Percentiles rank a stretch among this genome's conserved stretches.
Conservation (phyloP, 2,113 vertebrate species). For the Hirundichthys speculiger region DNA sequence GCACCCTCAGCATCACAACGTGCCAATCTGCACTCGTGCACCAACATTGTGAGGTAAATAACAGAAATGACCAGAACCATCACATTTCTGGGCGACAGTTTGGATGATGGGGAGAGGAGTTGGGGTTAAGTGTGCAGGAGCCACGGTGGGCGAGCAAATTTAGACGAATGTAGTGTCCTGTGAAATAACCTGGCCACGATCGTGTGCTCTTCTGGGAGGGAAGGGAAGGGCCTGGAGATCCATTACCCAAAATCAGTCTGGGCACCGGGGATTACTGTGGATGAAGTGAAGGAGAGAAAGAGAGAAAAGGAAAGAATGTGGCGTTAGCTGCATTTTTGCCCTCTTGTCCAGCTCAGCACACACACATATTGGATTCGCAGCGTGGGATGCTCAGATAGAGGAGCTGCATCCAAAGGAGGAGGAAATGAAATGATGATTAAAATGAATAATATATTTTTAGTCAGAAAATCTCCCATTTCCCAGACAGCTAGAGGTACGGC, state of each 20-base stretch:
- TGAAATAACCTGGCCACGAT: background rate
- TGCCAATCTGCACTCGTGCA: background rate
- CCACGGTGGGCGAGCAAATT: background rate
- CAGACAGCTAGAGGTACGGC: too few species aligned
- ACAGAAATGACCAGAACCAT: background rate
- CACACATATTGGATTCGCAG: slow-evolving; percentile 27
- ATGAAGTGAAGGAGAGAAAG: slow-evolving; percentile 43
- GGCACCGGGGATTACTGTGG: slow-evolving; percentile 62
- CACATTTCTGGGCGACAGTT: background rate
- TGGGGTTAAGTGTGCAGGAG: background rate
- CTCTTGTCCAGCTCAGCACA: slow-evolving; percentile 40
- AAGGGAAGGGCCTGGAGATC: slow-evolving; percentile 54
- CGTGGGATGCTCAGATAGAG: too few species aligned
- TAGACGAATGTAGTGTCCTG: slow-evolving; percentile 14
- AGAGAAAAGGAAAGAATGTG: slow-evolving; percentile 39
- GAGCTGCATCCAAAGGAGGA: too few species aligned
- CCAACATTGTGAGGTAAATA: background rate
- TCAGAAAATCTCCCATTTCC: too few species aligned
- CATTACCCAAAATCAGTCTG: slow-evolving; percentile 66
- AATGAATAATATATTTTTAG: too few species aligned
- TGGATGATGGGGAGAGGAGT: background rate
- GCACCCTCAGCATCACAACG: slow-evolving; percentile 39
- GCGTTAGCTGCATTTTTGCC: slow-evolving; percentile 50
- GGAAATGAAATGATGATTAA: too few species aligned
- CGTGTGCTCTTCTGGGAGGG: slow-evolving; percentile 28